Percentiles rank a stretch among this genome's conserved stretches.
Evolutionary conservation across 1,140 invertebrate genomes (phyloP).

Genomic region (Saxidomus purpurata): DNA sequence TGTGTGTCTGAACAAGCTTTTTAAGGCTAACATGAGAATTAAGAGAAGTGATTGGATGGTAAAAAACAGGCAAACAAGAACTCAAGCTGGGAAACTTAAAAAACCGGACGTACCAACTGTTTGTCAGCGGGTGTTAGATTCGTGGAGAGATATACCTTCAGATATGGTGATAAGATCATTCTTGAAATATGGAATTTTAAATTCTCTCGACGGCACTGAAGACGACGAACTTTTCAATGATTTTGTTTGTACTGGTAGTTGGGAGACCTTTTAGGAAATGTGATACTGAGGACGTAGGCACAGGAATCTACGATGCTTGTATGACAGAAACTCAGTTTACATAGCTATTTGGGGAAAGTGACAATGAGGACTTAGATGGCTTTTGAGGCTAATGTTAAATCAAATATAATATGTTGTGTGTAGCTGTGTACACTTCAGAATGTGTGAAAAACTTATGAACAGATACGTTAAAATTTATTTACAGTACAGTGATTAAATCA

Average conservation of each 20-base stretch:
- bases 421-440: too few species aligned
- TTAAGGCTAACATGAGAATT: conserved; percentile 70
- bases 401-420: too few species aligned
- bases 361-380: conserved; percentile 42
- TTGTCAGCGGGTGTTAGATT: conserved; percentile 50
- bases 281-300: not conserved
- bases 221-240: conserved; percentile 57
- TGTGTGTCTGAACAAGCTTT: conserved; percentile 71
- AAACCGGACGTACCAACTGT: conserved; percentile 10
- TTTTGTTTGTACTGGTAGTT: not conserved
- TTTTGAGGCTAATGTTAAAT: too few species aligned
- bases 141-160: conserved; percentile 26
- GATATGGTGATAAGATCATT: conserved; percentile 63
- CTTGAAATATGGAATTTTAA: conserved; percentile 69
- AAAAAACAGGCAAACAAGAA: conserved; percentile 23
- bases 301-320: not conserved
- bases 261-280: not conserved
- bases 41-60: conserved; percentile 77
- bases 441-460: too few species aligned
- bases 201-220: conserved; percentile 67
- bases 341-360: conserved; percentile 25
- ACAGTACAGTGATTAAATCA: too few species aligned
- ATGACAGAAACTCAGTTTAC: not conserved
- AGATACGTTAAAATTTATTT: too few species aligned
- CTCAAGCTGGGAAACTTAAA: conserved; percentile 60